Percentiles rank a stretch among this genome's conserved stretches.
Evolutionary conservation across 2,113 vertebrate genomes (phyloP).

Genomic region (Hoplias malabaricus): DNA sequence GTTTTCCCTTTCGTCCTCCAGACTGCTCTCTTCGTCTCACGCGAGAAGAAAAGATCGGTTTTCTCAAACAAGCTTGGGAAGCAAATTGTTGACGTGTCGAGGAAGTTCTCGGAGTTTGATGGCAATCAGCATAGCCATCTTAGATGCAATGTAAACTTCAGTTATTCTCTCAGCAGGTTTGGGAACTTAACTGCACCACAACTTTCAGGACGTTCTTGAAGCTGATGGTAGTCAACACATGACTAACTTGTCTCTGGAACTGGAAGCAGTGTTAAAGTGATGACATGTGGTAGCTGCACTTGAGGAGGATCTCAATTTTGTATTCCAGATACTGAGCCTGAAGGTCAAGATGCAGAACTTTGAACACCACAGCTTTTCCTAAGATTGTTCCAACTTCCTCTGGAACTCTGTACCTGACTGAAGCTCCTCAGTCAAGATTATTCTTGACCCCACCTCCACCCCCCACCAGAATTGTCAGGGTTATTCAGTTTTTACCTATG

Average conservation of each 20-base stretch:
- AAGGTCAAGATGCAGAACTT: not conserved
- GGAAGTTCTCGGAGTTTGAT: not conserved
- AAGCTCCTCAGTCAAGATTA: not conserved
- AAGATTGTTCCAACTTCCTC: not conserved
- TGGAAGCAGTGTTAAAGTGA: not conserved
- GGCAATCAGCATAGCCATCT: not conserved
- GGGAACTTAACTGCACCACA: not conserved
- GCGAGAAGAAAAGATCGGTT: not conserved
- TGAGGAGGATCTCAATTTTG: not conserved
- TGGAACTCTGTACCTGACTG: not conserved
- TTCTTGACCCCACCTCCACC: not conserved
- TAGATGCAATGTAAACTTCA: not conserved
- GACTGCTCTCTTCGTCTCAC: not conserved
- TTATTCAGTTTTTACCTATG: not conserved
- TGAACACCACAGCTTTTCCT: not conserved
- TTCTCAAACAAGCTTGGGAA: not conserved
- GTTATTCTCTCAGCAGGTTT: not conserved
- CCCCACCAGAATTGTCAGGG: not conserved
- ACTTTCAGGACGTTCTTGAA: not conserved
- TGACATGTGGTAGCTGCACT: not conserved
- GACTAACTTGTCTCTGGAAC: not conserved
- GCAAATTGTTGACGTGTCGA: not conserved
- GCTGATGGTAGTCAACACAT: not conserved
- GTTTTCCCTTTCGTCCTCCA: conserved; percentile 34
- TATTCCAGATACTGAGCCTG: not conserved